Conservation (phyloP, 2,888 invertebrate genomes). For the Apotomis betuletana region DNA sequence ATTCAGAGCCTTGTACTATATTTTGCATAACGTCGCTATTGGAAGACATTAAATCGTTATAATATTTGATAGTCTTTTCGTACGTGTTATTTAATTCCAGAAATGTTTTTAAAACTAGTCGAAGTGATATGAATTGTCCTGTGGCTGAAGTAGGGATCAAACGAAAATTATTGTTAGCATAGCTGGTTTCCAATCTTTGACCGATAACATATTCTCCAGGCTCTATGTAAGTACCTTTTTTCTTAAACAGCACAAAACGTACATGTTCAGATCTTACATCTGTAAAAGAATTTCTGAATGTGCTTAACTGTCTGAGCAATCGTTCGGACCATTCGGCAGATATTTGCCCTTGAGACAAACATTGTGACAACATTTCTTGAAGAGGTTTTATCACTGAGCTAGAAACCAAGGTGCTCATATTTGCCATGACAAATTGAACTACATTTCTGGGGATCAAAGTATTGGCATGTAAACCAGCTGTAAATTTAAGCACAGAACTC, state of each 20-base stretch:
- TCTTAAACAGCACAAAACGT: conserved; percentile 8
- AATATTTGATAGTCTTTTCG: conserved; percentile 4
- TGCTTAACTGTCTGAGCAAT: not conserved
- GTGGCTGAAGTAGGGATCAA: not conserved
- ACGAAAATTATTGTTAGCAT: no score
- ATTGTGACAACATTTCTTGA: not conserved
- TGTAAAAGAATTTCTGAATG: no score
- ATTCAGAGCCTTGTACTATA: conserved; percentile 9
- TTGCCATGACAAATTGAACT: conserved; percentile 8
- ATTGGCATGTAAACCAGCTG: conserved; percentile 9
- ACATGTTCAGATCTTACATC: conserved; percentile 1
- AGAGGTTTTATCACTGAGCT: not conserved
- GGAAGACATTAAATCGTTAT: conserved; percentile 3
- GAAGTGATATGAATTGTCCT: conserved; percentile 1
- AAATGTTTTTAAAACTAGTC: conserved; percentile 7
- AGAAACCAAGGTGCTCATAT: not conserved
- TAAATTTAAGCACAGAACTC: not conserved
- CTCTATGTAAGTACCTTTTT: conserved; percentile 1
- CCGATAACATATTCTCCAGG: conserved; percentile 8
- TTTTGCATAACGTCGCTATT: conserved; percentile 3
- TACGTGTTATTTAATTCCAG: conserved; percentile 8
- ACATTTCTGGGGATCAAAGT: conserved; percentile 18
- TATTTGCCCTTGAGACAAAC: not conserved
- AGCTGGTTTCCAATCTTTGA: not conserved
- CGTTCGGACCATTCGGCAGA: not conserved